Base-by-base conservation (phyloP, 2,888 invertebrate genomes). In the Drosophila emarginata region DNA sequence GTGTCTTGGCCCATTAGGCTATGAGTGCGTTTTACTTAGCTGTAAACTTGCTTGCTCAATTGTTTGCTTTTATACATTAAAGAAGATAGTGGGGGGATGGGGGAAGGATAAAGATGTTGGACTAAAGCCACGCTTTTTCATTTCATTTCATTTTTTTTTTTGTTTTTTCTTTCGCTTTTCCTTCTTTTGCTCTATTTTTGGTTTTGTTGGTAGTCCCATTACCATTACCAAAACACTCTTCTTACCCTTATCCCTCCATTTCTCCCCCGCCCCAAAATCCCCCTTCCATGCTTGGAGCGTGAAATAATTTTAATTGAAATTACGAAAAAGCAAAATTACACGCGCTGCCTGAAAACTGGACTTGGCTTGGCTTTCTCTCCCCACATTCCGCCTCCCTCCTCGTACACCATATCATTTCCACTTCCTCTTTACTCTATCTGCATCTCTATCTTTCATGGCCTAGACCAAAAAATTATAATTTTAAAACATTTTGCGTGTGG, bases 221-320 rank as follows among this genome's bases (percentile, higher is more conserved):
- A 36, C 36, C 9, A 37, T 52, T 26, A 11, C 51, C 26, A 37
- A 21, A 57, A 32, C 32, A 32, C 32, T 32, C 23, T 4, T 21
- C 37, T 18, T 18, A 26, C 26, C 12, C 12, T 23, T 15, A 18
- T 9, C 26, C n/a, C n/a, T n/a, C n/a, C n/a, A n/a, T n/a, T n/a
- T n/a, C n/a, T n/a, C n/a, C n/a, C n/a, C n/a, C n/a, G n/a, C n/a
- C n/a, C n/a, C n/a, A n/a, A n/a, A n/a, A n/a, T n/a, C 21, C 26
- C 52, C 56, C 51, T 28, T 56, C 57, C 69, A 57, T 65, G 53
- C 62, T 61, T 57, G 62, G 60, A 23, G 57, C 75, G 76, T 85
- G 76, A 76, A 83, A 83, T 83, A 77, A 87, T 83, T 83, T 83
- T 83, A 83, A 83, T 83, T 83, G 83, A 85, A 83, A 87, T 87